Percentiles rank a stretch among this genome's conserved stretches.
These are phyloP conservation scores for Brachionus asplanchnoidis DNA, from an alignment of 1,140 invertebrate genomes.

Conservation along the genomic window DNA sequence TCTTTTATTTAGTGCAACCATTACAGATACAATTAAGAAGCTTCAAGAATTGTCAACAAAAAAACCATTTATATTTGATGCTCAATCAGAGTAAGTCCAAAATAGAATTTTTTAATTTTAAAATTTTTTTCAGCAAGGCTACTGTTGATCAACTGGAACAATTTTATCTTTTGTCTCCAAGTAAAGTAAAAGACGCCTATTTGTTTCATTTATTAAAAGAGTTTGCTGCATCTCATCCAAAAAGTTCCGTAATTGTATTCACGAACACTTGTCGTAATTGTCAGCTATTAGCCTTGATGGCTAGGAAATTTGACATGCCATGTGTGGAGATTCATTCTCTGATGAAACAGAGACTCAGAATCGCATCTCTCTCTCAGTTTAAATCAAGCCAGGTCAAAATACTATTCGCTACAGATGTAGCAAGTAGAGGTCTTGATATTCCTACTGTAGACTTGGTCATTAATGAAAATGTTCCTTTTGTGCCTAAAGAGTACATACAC, in stretches of 20 bases:
- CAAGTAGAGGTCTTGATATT: conserved; percentile 57
- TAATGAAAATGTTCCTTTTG: conserved; percentile 57
- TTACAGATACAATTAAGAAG: conserved; percentile 51
- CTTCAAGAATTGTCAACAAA: conserved; percentile 49
- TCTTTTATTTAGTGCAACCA: conserved; percentile 57
- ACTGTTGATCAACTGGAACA: conserved; percentile 84
- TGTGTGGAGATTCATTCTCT: conserved; percentile 67
- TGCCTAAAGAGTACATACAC: conserved; percentile 57
- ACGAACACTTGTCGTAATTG: conserved; percentile 78
- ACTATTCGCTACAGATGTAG: conserved; percentile 57
- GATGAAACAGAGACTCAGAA: conserved; percentile 61
- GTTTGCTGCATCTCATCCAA: conserved; percentile 67
- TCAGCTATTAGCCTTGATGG: conserved; percentile 64
- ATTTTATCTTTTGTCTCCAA: conserved; percentile 79
- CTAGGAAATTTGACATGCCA: conserved; percentile 76
- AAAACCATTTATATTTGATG: conserved; percentile 55
- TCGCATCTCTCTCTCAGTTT: conserved; percentile 53
- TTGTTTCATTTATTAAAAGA: conserved; percentile 78
- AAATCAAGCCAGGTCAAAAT: conserved; percentile 56
- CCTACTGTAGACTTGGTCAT: conserved; percentile 58
- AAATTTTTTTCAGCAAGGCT: conserved; percentile 49
- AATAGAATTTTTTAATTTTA: background rate
- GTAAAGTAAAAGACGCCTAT: conserved; percentile 85
- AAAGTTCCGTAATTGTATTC: conserved; percentile 82
- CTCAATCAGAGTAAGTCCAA: conserved; percentile 48